phyloP scores from a whole-genome alignment of 2,113 vertebrate species.

The Corythoichthys haematopterus region DNA sequence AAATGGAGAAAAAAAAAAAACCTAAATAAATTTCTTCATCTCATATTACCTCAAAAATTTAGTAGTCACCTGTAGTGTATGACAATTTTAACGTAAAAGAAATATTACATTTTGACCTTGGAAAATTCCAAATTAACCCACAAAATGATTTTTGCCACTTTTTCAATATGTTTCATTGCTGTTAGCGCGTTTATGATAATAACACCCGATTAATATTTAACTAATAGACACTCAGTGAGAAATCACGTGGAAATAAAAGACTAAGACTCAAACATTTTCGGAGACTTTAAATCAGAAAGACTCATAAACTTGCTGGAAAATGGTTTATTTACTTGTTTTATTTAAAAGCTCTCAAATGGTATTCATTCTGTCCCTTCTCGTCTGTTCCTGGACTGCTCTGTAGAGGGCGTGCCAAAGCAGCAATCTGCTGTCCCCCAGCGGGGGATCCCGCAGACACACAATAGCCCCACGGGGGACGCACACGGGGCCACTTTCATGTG shows the following conservation, averaged over 20 bases:
- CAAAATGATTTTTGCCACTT: not conserved
- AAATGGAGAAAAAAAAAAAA: too few relatives aligned
- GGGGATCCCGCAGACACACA: slow-evolving; percentile 45
- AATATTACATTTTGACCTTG: too few relatives aligned
- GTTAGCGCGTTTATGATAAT: not conserved
- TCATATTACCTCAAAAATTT: too few relatives aligned
- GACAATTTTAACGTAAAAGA: too few relatives aligned
- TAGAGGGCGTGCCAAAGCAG: slow-evolving; percentile 85
- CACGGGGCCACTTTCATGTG: slow-evolving; percentile 49
- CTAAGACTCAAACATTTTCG: not conserved
- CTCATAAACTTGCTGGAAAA: not conserved
- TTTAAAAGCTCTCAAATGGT: slow-evolving; percentile 12
- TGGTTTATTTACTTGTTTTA: not conserved
- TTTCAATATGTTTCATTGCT: not conserved
- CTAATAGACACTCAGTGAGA: not conserved
- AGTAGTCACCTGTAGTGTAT: too few relatives aligned
- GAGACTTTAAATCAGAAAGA: not conserved
- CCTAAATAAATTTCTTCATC: too few relatives aligned
- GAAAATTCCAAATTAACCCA: too few relatives aligned
- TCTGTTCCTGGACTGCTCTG: slow-evolving; percentile 68
- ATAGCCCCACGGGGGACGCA: slow-evolving; percentile 54
- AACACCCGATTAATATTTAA: too few relatives aligned
- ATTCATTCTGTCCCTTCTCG: not conserved
- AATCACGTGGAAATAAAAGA: not conserved
- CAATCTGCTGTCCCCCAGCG: slow-evolving; percentile 48